Evolutionary conservation across 2,797 vertebrate species (phyloP), one percentile per base, ranked within the genome.

Genomic region (Cetoscarus ocellatus): DNA sequence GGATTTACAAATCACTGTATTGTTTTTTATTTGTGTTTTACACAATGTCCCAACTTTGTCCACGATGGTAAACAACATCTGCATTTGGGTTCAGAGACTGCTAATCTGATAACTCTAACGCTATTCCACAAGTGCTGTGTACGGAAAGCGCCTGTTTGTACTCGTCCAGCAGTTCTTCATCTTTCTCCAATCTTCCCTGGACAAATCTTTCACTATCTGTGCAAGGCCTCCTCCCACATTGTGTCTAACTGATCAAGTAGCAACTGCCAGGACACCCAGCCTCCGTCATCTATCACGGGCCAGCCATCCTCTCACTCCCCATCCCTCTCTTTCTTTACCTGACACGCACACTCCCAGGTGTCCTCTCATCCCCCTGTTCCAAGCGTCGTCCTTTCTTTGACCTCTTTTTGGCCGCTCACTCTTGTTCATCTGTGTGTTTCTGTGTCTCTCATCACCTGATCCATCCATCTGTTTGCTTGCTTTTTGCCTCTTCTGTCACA

Each of bases 201-300:
- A 60, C 39, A 49, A 68, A 59, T 62, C 70, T 69, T 75, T 53
- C 57, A 49, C 53, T 58, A 60, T 70, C 59, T 5, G 7, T 56
- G 49, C 61, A 59, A 69, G 66, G 75, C 57, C 67, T 59, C 35
- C 67, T 72, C 70, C 57, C 76, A 80, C 75, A 60, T 47, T 54
- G 60, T 73, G 69, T 75, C 73, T 53, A 70, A 75, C 77, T 76
- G 73, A 86, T 79, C 77, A 82, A 76, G 77, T 40, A 78, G 63
- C 62, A 79, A 81, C 77, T 84, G 79, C 80, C 52, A 61, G 55
- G 72, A 61, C 77, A 70, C 70, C 14, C 35, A 66, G 53, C 69
- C 69, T 18, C 62, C 54, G 59, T 80, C 86, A 87, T 88, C 79
- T 75, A 82, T 87, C 84, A 88, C 48, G 42, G 61, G 43, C 68